phyloP scores from a whole-genome alignment of 2,888 invertebrate species.

The Heliconius cydno region DNA sequence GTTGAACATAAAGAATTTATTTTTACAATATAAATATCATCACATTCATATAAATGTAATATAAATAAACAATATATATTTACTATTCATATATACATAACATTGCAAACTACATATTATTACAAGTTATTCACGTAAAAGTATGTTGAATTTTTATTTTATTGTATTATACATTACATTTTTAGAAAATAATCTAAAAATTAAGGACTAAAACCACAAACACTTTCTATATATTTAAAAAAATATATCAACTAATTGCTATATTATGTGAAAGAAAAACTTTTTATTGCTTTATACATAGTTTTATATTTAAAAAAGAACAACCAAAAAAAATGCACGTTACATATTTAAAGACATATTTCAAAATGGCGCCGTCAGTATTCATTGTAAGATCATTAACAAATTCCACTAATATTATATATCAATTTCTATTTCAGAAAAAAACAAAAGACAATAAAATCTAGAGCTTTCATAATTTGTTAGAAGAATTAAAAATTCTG shows the following conservation, averaged over 20 bases:
- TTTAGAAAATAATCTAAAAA: background rate
- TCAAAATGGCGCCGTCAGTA: background rate
- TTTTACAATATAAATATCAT: too few species aligned
- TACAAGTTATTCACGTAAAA: background rate
- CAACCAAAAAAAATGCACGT: conserved; percentile 14
- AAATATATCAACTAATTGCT: background rate
- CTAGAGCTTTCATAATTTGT: too few species aligned
- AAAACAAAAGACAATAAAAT: too few species aligned
- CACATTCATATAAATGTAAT: too few species aligned
- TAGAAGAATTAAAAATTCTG: too few species aligned
- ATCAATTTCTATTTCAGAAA: too few species aligned
- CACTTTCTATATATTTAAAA: background rate
- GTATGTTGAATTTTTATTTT: background rate
- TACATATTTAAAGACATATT: background rate
- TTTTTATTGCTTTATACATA: conserved; percentile 5
- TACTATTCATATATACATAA: too few species aligned
- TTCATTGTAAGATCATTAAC: too few species aligned
- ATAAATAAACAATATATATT: too few species aligned
- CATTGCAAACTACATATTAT: conserved; percentile 1
- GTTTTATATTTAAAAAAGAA: background rate
- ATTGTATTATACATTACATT: background rate
- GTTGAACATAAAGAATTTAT: too few species aligned
- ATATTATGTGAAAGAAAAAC: background rate
- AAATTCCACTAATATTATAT: too few species aligned
- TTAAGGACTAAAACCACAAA: background rate